phyloP scores from a whole-genome alignment of 1,140 invertebrate genomes.

The Lamellibrachia luymesi region DNA sequence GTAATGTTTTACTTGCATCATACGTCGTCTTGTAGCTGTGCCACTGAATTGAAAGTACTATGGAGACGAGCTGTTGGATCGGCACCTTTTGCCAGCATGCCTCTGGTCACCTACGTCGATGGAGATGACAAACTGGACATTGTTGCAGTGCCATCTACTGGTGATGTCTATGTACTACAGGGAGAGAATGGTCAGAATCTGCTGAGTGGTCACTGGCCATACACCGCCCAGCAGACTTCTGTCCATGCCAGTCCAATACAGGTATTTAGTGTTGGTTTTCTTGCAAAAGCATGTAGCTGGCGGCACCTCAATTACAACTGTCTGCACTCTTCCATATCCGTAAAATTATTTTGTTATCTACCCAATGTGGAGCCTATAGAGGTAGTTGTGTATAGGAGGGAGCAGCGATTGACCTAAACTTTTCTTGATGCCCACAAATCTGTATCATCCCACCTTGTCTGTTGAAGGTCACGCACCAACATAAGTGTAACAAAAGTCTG shows the following conservation, averaged over 20 bases:
- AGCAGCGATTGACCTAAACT: too few relatives aligned
- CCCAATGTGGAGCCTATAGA: too few relatives aligned
- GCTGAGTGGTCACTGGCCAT: constrained; percentile 41
- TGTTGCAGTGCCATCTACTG: constrained; percentile 46
- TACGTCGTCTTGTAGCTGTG: constrained; percentile 33
- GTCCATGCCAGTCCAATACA: constrained; percentile 47
- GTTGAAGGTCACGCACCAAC: too few relatives aligned
- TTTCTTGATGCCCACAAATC: too few relatives aligned
- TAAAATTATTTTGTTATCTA: too few relatives aligned
- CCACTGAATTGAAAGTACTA: constrained; percentile 39
- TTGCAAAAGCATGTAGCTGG: background rate
- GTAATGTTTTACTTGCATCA: background rate
- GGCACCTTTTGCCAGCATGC: constrained; percentile 46
- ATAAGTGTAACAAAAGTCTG: too few relatives aligned
- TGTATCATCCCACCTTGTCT: background rate
- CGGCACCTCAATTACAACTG: background rate
- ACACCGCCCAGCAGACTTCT: constrained; percentile 42
- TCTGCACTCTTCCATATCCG: too few relatives aligned
- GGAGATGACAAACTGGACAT: constrained; percentile 43
- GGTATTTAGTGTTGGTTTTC: constrained; percentile 27
- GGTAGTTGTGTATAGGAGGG: too few relatives aligned
- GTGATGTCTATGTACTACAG: constrained; percentile 42
- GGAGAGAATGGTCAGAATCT: constrained; percentile 42
- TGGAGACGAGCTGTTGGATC: constrained; percentile 48
- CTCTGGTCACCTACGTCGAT: constrained; percentile 46